Base-by-base conservation (phyloP, 2,113 vertebrate genomes). In the Hippocampus zosterae region DNA sequence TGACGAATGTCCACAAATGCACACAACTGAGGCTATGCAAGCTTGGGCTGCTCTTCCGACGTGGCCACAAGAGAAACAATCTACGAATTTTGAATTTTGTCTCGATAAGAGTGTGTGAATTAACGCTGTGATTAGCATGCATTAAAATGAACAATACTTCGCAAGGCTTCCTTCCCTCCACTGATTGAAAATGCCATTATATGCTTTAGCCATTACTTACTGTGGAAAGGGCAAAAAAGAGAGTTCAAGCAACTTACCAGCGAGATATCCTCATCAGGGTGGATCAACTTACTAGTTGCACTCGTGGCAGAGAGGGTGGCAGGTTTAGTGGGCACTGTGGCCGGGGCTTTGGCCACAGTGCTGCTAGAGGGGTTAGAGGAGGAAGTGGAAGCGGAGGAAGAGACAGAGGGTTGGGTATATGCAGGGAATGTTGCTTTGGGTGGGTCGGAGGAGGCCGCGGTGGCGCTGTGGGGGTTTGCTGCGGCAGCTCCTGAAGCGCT, bases 241-340 rank as follows among this genome's bases (percentile, higher is more conserved):
- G 87, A 88, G 89, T 76, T 88, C 74, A 77, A 90, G 84, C 84
- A 75, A 99, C 97, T 99, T 95, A 99, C 97, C 97, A 99, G 93
- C 78, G 97, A 98, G 94, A 98, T 96, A 95, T 98, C 97, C 96
- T 99, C 97, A 98, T 99, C 97, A 94, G 97, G 97, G 88, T 98
- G 96, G 95, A 99, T 98, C 96, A 98, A 98, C 97, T 98, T 98
- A 98, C 97, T 98, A 93, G 97, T 98, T 94, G 97, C 97, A 94
- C 97, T 99, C 92, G 95, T 95, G 79, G 96, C 97, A 72, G 95
- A 96, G 88, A 99, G 95, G 76, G 95, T 95, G 87, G 97, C 95
- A 86, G 97, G 97, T 93, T 99, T 99, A 95, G 93, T 96, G 92
- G 96, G 92, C 91, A 97, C 96, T 82, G 96, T 95, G 81, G 95